These are phyloP conservation scores for Panopea generosa DNA, from an alignment of 2,888 invertebrate genomes.

Conservation along the genomic window DNA sequence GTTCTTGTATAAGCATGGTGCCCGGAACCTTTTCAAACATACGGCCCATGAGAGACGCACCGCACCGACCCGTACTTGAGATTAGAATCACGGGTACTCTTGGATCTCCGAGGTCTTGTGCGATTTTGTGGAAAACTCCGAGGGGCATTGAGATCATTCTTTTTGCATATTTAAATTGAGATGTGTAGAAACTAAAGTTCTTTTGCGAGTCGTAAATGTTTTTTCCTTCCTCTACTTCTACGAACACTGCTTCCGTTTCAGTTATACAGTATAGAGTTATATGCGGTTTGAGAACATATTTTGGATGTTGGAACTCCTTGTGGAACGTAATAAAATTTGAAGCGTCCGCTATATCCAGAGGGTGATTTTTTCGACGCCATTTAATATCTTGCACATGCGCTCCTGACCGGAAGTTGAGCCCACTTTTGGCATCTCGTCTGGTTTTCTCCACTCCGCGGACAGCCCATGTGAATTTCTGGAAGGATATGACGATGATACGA, in stretches of 20 bases:
- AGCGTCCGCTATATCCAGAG: slow-evolving; percentile 73
- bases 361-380: slow-evolving; percentile 76
- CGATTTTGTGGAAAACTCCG: slow-evolving; percentile 79
- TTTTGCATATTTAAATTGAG: slow-evolving; percentile 77
- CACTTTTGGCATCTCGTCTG: slow-evolving; percentile 74
- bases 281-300: slow-evolving; percentile 75
- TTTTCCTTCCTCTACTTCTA: slow-evolving; percentile 71
- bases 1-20: slow-evolving; percentile 75
- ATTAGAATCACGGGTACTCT: slow-evolving; percentile 76
- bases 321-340: slow-evolving; percentile 79
- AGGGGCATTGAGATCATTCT: slow-evolving; percentile 79
- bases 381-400: slow-evolving; percentile 79
- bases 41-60: slow-evolving; percentile 76
- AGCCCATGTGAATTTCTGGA: slow-evolving; percentile 81
- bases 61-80: slow-evolving; percentile 77
- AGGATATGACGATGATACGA: slow-evolving; percentile 72
- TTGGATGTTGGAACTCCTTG: slow-evolving; percentile 77
- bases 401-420: slow-evolving; percentile 78
- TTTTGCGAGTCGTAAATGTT: slow-evolving; percentile 68
- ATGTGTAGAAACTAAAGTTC: slow-evolving; percentile 68
- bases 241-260: slow-evolving; percentile 77
- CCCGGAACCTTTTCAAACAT: slow-evolving; percentile 77
- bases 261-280: slow-evolving; percentile 79
- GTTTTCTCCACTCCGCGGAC: slow-evolving; percentile 78
- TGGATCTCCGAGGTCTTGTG: slow-evolving; percentile 79